A percentile compares a stretch with the other conserved stretches of the same genome.
Evolutionary conservation across 2,113 vertebrate species (phyloP).

Genomic region (Cololabis saira): DNA sequence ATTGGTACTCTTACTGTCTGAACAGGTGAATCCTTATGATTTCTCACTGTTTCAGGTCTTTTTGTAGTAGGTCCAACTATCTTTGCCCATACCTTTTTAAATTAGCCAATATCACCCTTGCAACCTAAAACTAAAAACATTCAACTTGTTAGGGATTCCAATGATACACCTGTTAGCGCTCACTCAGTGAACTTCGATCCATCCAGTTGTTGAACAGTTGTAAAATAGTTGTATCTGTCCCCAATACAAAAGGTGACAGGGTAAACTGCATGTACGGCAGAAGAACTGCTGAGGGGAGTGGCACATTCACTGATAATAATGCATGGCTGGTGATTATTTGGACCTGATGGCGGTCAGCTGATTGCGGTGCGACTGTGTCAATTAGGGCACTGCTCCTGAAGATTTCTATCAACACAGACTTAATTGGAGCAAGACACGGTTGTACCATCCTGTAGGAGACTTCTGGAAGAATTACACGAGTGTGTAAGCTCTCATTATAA

Average conservation of each 20-base stretch:
- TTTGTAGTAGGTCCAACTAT: too few relatives aligned
- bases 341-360: slow-evolving; percentile 31
- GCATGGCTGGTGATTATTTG: slow-evolving; percentile 10
- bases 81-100: too few relatives aligned
- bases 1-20: too few relatives aligned
- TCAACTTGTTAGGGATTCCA: too few relatives aligned
- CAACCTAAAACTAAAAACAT: too few relatives aligned
- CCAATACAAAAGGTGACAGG: neutral
- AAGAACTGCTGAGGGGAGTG: neutral
- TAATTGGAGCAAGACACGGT: slow-evolving; percentile 52
- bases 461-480: slow-evolving; percentile 27
- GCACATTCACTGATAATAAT: neutral
- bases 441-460: slow-evolving; percentile 29
- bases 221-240: neutral
- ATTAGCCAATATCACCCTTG: too few relatives aligned
- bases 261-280: neutral
- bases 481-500: slow-evolving; percentile 55
- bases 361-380: slow-evolving; percentile 4
- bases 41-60: too few relatives aligned
- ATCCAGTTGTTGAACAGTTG: neutral
- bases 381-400: slow-evolving; percentile 13
- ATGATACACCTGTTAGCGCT: too few relatives aligned
- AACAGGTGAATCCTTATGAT: too few relatives aligned
- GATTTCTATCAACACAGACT: slow-evolving; percentile 1
- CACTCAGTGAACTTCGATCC: too few relatives aligned